A percentile compares a stretch with the other conserved stretches of the same genome.
These are phyloP conservation scores for Girardinichthys multiradiatus DNA, from an alignment of 2,113 vertebrate species.

Conservation along the genomic window DNA sequence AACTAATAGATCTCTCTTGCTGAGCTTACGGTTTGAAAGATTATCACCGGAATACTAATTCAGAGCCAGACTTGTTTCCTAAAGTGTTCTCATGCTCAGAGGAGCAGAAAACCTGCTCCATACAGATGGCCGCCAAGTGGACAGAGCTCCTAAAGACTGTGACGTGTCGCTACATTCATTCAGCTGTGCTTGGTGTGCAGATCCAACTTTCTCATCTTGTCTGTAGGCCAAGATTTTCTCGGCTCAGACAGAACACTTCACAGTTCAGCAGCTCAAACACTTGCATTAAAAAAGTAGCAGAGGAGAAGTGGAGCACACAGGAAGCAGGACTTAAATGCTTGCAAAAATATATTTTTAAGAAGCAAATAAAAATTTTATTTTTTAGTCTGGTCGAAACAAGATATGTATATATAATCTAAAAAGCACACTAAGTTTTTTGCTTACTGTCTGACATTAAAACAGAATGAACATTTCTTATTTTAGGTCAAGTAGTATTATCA, in stretches of 20 bases:
- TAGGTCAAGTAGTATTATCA: not conserved
- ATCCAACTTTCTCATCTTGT: slow-evolving; percentile 39
- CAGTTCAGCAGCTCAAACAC: slow-evolving; percentile 35
- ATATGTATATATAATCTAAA: not conserved
- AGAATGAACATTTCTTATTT: not conserved
- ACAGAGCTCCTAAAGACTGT: slow-evolving; percentile 34
- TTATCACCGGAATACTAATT: slow-evolving; percentile 62
- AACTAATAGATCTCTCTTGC: slow-evolving; percentile 57
- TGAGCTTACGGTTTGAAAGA: slow-evolving; percentile 31
- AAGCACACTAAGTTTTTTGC: not conserved
- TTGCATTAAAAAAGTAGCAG: slow-evolving; percentile 15
- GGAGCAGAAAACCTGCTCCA: slow-evolving; percentile 29
- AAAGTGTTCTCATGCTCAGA: slow-evolving; percentile 40
- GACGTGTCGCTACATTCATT: slow-evolving; percentile 10
- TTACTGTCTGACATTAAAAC: not conserved
- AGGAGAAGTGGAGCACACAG: slow-evolving; percentile 13
- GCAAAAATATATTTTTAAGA: slow-evolving; percentile 15
- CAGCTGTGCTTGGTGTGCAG: not conserved
- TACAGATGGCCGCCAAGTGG: slow-evolving; percentile 13
- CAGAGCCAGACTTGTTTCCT: slow-evolving; percentile 25
- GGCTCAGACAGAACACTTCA: slow-evolving; percentile 31
- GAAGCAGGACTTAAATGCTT: slow-evolving; percentile 32
- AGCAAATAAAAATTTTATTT: not conserved
- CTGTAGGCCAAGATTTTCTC: slow-evolving; percentile 30
- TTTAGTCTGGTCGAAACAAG: slow-evolving; percentile 3